Evolutionary conservation across 1,140 invertebrate genomes (phyloP).

Genomic region (Colletes latitarsis): DNA sequence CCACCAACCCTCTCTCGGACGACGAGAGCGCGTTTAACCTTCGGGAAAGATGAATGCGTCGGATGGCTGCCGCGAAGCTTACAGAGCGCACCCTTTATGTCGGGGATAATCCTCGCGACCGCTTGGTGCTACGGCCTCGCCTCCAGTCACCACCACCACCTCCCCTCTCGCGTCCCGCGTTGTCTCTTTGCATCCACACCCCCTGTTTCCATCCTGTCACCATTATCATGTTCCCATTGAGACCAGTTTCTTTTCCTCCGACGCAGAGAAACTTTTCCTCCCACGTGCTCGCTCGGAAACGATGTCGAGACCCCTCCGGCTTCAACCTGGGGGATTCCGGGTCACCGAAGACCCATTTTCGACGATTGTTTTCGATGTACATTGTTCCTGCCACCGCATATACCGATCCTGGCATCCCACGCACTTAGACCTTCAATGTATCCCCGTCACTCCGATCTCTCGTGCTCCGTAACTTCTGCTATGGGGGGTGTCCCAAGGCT

Average conservation of each 20-base stretch:
- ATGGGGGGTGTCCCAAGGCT: too few relatives aligned
- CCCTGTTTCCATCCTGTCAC: not conserved
- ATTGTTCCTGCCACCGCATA: too few relatives aligned
- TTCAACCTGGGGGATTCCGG: too few relatives aligned
- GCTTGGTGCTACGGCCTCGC: not conserved
- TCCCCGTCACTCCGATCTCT: too few relatives aligned
- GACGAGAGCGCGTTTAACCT: conserved; percentile 30
- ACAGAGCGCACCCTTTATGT: conserved; percentile 21
- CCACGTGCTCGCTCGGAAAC: not conserved
- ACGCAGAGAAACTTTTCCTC: not conserved
- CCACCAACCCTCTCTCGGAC: not conserved
- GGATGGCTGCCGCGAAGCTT: conserved; percentile 34
- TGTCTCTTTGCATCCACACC: conserved; percentile 9
- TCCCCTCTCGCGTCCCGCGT: not conserved
- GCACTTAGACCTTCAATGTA: too few relatives aligned
- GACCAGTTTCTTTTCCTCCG: conserved; percentile 7
- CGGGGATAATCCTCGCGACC: conserved; percentile 38
- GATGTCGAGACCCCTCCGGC: not conserved
- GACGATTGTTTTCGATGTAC: too few relatives aligned
- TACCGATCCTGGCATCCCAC: too few relatives aligned
- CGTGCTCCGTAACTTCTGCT: too few relatives aligned
- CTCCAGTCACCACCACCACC: not conserved
- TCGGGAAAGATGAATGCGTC: conserved; percentile 37
- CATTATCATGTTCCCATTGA: not conserved
- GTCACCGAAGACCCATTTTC: too few relatives aligned